Conservation (phyloP, 2,797 vertebrate species). For the Oreochromis mossambicus region DNA sequence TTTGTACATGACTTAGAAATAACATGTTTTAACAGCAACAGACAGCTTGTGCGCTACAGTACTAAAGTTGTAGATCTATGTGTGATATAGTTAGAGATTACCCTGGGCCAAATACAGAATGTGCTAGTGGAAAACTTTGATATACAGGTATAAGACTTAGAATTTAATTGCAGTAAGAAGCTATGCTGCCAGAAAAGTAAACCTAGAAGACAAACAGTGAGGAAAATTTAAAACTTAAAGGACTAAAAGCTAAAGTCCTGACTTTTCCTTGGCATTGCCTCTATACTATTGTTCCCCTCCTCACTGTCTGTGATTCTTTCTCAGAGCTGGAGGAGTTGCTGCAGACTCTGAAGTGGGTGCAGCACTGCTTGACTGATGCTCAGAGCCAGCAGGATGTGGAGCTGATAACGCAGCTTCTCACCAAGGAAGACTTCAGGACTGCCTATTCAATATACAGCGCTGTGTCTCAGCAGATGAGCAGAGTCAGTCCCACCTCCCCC, state of each 20-base stretch:
- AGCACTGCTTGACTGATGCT: slow-evolving; percentile 82
- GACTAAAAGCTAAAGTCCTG: not conserved
- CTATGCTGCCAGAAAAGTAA: not conserved
- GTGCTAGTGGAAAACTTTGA: not conserved
- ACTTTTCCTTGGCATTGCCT: not conserved
- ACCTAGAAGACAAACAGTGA: not conserved
- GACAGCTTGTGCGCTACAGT: not conserved
- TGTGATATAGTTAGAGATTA: not conserved
- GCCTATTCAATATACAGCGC: slow-evolving; percentile 87
- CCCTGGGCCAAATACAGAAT: not conserved
- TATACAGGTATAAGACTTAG: not conserved
- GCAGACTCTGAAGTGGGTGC: slow-evolving; percentile 84
- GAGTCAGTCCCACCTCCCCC: slow-evolving; percentile 85
- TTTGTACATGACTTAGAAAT: not conserved
- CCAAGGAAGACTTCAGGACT: slow-evolving; percentile 87
- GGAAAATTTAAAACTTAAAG: not conserved
- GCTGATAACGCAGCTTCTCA: slow-evolving; percentile 85
- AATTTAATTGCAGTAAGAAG: not conserved
- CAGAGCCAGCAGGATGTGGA: slow-evolving; percentile 92
- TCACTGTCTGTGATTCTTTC: slow-evolving; percentile 26
- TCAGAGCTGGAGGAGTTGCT: slow-evolving; percentile 88
- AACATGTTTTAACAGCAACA: not conserved
- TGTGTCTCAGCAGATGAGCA: slow-evolving; percentile 85
- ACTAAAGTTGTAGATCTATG: not conserved
- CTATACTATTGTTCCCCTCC: not conserved